Evolutionary conservation across 1,140 invertebrate genomes (phyloP).

Genomic region (Pteromalus puparum): DNA sequence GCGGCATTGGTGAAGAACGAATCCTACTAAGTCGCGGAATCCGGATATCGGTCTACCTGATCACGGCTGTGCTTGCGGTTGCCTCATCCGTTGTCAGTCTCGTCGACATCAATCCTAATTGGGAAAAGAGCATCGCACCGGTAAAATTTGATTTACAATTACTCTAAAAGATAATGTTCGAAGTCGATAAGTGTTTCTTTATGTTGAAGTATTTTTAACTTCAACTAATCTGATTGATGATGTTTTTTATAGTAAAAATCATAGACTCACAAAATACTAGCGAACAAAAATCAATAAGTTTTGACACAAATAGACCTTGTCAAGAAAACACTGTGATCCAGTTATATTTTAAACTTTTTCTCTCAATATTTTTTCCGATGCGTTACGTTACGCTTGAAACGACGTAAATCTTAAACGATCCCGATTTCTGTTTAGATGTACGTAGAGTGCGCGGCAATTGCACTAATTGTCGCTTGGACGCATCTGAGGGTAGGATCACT

Average conservation of each 20-base stretch:
- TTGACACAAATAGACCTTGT: no score
- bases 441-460: slow-evolving; percentile 86
- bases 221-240: no score
- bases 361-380: no score
- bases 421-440: slow-evolving; percentile 81
- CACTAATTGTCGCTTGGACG: slow-evolving; percentile 86
- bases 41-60: slow-evolving; percentile 66
- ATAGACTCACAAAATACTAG: no score
- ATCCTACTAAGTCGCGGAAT: slow-evolving; percentile 60
- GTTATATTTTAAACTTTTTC: no score
- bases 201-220: no score
- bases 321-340: no score
- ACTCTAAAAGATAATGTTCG: background rate
- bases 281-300: no score
- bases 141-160: slow-evolving; percentile 58
- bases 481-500: slow-evolving; percentile 90
- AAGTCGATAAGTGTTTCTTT: background rate
- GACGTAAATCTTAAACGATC: slow-evolving; percentile 10
- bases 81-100: slow-evolving; percentile 66
- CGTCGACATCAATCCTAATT: slow-evolving; percentile 58
- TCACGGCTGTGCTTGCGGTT: slow-evolving; percentile 65
- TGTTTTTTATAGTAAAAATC: no score
- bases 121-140: slow-evolving; percentile 64
- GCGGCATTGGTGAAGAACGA: slow-evolving; percentile 33
- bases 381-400: background rate